Conservation (phyloP, 2,888 invertebrate species). For the Heliconius aoede region DNA sequence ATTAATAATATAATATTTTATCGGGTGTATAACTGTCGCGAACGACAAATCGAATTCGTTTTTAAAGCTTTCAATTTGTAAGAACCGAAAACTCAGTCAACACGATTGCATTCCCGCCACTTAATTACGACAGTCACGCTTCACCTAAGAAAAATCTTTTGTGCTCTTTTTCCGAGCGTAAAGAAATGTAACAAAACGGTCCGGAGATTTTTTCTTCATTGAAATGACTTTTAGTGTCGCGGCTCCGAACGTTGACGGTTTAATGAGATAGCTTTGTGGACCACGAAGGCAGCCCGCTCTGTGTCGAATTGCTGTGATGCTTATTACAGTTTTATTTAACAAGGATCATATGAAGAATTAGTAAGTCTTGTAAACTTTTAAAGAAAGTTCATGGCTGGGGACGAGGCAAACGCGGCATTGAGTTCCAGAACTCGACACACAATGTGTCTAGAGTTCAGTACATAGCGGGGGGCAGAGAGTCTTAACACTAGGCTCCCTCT, state of each 20-base stretch:
- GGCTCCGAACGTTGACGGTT: slow-evolving; percentile 76
- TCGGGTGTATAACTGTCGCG: not conserved
- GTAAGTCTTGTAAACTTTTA: slow-evolving; percentile 43
- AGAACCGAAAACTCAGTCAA: slow-evolving; percentile 48
- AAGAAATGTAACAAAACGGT: slow-evolving; percentile 78
- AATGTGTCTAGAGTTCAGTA: too few species aligned
- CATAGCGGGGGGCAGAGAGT: too few species aligned
- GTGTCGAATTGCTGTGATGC: slow-evolving; percentile 77
- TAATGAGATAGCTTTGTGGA: slow-evolving; percentile 82
- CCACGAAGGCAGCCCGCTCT: slow-evolving; percentile 71
- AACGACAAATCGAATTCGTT: slow-evolving; percentile 11
- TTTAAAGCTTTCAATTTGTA: slow-evolving; percentile 24
- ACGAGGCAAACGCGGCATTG: too few species aligned
- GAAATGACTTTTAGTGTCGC: slow-evolving; percentile 81
- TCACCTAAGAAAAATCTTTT: slow-evolving; percentile 80
- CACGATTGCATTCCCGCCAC: slow-evolving; percentile 66
- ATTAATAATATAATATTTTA: not conserved
- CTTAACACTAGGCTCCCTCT: too few species aligned
- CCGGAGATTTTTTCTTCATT: slow-evolving; percentile 68
- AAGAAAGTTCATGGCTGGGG: not conserved
- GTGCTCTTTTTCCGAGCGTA: slow-evolving; percentile 78
- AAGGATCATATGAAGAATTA: slow-evolving; percentile 60
- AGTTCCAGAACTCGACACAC: too few species aligned
- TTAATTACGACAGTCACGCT: slow-evolving; percentile 82
- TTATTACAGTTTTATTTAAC: slow-evolving; percentile 69